Evolutionary conservation across 35 echinoderm and acorn worm genomes (phyloP).

Genomic region (Amphiura filiformis): DNA sequence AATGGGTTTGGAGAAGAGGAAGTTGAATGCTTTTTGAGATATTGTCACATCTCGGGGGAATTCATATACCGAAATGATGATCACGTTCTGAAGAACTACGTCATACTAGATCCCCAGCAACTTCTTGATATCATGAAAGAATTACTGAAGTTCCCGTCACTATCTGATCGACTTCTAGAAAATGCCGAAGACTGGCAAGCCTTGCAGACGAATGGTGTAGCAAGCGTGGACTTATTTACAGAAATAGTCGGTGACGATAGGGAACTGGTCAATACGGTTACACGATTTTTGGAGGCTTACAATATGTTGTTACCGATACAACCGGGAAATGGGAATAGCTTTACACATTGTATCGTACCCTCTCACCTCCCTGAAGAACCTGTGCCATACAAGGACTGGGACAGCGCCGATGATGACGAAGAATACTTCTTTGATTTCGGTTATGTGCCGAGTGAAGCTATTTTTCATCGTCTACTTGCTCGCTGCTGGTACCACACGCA

Average conservation of each 20-base stretch:
- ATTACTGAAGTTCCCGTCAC: constrained; percentile 9
- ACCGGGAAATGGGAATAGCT: neutral
- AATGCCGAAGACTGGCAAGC: neutral
- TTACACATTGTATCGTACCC: constrained; percentile 6
- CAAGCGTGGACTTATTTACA: neutral
- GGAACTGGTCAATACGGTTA: neutral
- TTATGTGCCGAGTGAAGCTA: neutral
- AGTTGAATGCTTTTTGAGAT: neutral
- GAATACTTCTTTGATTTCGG: constrained; percentile 40
- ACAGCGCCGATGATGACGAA: constrained; percentile 7
- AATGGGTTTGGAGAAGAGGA: neutral
- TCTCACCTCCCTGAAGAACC: neutral
- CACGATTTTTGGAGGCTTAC: constrained; percentile 16
- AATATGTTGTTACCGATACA: constrained; percentile 12
- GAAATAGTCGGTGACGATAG: neutral
- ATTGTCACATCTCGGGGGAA: constrained; percentile 14
- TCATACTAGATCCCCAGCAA: constrained; percentile 15
- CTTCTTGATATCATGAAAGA: constrained; percentile 28
- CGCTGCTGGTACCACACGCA: constrained; percentile 4
- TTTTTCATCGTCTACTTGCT: constrained; percentile 31
- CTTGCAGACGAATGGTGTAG: constrained; percentile 13
- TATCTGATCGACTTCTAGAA: neutral
- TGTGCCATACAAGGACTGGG: neutral
- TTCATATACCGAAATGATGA: constrained; percentile 42
- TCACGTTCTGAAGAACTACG: constrained; percentile 8